A percentile compares a stretch with the other conserved stretches of the same genome.
Evolutionary conservation across 2,888 invertebrate genomes (phyloP).

Genomic region (Agonopterix subpropinquella): DNA sequence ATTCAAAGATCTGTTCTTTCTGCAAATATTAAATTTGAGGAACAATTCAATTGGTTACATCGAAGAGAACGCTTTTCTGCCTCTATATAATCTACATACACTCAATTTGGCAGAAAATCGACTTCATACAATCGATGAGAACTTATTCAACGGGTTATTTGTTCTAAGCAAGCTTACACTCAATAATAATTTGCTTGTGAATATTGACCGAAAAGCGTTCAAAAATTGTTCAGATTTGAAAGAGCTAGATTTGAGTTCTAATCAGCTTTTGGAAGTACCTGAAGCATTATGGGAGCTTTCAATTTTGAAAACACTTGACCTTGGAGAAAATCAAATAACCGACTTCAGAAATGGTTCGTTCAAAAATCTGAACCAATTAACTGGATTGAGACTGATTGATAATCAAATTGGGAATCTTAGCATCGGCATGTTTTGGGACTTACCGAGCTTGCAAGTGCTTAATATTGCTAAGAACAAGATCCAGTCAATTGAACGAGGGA

Average conservation of each 20-base stretch:
- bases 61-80: conserved; percentile 90
- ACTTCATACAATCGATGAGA: conserved; percentile 86
- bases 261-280: conserved; percentile 87
- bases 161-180: conserved; percentile 89
- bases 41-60: conserved; percentile 93
- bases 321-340: conserved; percentile 94
- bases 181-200: conserved; percentile 89
- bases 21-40: conserved; percentile 89
- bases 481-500: conserved; percentile 87
- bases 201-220: conserved; percentile 87
- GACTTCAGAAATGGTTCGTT: conserved; percentile 90
- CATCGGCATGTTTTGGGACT: conserved; percentile 90
- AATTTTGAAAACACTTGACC: conserved; percentile 90
- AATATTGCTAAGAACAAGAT: conserved; percentile 94
- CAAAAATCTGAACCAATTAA: conserved; percentile 89
- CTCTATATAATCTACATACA: conserved; percentile 91
- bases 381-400: conserved; percentile 90
- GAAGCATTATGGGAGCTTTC: conserved; percentile 87
- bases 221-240: conserved; percentile 92
- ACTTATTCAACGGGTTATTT: conserved; percentile 88
- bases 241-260: conserved; percentile 92
- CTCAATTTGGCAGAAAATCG: conserved; percentile 92
- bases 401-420: conserved; percentile 92
- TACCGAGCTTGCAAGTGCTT: conserved; percentile 88
- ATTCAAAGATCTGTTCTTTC: conserved; percentile 90